These are phyloP conservation scores for Platalea minor DNA, from an alignment of 2,797 vertebrate genomes.

Conservation along the genomic window DNA sequence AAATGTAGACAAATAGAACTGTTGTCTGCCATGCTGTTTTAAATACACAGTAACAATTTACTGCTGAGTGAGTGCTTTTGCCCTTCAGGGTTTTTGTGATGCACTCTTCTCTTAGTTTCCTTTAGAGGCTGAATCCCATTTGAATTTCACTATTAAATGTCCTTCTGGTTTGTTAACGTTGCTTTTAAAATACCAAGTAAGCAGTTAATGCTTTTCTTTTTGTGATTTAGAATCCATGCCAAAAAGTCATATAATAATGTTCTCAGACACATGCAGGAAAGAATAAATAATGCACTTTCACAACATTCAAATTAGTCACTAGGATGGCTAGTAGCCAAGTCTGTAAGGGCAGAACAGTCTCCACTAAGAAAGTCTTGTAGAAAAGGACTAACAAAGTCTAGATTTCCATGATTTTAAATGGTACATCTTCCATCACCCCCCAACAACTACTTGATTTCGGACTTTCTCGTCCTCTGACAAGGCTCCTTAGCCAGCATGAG, in stretches of 20 bases:
- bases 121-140: neutral
- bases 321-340: neutral
- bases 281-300: neutral
- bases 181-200: neutral
- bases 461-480: neutral
- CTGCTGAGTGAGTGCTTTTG: neutral
- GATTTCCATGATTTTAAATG: neutral
- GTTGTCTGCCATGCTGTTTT: neutral
- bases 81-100: neutral
- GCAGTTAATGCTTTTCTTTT: neutral
- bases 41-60: neutral
- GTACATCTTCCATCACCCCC: neutral
- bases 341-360: neutral
- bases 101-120: neutral
- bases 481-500: neutral
- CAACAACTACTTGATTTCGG: neutral
- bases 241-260: neutral
- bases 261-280: neutral
- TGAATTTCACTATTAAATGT: neutral
- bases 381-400: neutral
- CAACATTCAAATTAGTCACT: neutral
- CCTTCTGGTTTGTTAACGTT: neutral
- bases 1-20: neutral
- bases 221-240: neutral
- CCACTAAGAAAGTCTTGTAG: fast-evolving